Evolutionary conservation across 2,113 vertebrate species (phyloP).

Genomic region (Octodon degus): DNA sequence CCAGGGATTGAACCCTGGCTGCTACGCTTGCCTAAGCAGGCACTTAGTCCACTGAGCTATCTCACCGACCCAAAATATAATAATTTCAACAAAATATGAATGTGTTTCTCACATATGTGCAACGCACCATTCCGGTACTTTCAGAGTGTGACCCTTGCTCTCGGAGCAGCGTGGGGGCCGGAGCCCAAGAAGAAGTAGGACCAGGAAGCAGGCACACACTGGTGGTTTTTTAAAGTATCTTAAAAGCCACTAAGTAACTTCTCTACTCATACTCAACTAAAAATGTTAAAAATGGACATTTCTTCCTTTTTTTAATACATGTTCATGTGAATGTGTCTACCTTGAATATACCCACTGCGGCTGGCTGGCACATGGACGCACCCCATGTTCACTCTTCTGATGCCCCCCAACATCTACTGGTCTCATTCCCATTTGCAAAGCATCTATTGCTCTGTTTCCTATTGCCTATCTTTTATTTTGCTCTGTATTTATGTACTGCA

Average conservation of each 20-base stretch:
- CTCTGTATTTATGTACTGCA: neutral
- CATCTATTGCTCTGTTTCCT: neutral
- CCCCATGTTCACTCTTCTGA: neutral
- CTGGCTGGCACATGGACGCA: too few relatives aligned
- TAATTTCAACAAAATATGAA: constrained; percentile 59
- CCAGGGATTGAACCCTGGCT: too few relatives aligned
- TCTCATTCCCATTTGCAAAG: neutral
- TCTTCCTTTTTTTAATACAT: neutral
- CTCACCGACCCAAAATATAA: neutral
- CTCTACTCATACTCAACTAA: neutral
- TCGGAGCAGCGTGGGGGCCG: neutral
- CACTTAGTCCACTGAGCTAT: too few relatives aligned
- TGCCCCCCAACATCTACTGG: neutral
- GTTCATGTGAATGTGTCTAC: neutral
- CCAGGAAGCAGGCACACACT: neutral
- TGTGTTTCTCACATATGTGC: neutral
- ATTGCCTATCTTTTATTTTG: neutral
- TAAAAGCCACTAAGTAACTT: neutral
- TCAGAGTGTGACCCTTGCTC: neutral
- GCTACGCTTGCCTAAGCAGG: too few relatives aligned
- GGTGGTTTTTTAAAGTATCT: neutral
- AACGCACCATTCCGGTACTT: neutral
- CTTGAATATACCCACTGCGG: neutral
- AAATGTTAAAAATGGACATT: neutral
- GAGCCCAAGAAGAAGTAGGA: neutral